These are phyloP conservation scores for Lycopodina hypogea DNA, from an alignment of 37 sponge, comb jelly and placozoan genomes.

Conservation along the genomic window DNA sequence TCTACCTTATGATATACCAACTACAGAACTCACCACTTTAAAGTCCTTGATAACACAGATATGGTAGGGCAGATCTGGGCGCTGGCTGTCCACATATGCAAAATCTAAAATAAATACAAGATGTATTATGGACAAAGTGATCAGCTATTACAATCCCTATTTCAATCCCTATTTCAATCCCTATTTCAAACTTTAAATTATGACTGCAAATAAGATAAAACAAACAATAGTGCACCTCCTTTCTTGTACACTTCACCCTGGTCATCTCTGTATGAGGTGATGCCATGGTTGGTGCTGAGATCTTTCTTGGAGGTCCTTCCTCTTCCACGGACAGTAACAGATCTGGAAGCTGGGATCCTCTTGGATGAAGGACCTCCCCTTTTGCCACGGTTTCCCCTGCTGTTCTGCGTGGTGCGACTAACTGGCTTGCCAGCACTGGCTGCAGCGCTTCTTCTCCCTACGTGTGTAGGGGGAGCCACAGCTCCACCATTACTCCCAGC, in stretches of 20 bases:
- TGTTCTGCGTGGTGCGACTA: constrained; percentile 30
- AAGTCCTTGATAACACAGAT: constrained; percentile 72
- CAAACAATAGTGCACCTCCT: constrained; percentile 47
- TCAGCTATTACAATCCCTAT: too few species aligned
- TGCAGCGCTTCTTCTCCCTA: constrained; percentile 12
- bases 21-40: constrained; percentile 46
- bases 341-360: background rate
- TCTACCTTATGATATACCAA: background rate
- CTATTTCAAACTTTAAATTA: background rate
- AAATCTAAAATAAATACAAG: constrained; percentile 47
- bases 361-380: background rate
- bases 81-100: constrained; percentile 83
- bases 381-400: constrained; percentile 20
- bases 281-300: constrained; percentile 3
- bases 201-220: background rate
- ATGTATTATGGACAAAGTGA: background rate
- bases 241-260: constrained; percentile 46
- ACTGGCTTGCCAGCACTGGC: constrained; percentile 6
- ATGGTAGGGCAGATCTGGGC: constrained; percentile 72
- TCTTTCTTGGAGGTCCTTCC: constrained; percentile 24
- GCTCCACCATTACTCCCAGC: background rate
- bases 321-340: constrained; percentile 9
- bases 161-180: background rate
- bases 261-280: constrained; percentile 38
- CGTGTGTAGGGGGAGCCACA: background rate